phyloP scores from a whole-genome alignment of 1,140 invertebrate species.

The Musca domestica region DNA sequence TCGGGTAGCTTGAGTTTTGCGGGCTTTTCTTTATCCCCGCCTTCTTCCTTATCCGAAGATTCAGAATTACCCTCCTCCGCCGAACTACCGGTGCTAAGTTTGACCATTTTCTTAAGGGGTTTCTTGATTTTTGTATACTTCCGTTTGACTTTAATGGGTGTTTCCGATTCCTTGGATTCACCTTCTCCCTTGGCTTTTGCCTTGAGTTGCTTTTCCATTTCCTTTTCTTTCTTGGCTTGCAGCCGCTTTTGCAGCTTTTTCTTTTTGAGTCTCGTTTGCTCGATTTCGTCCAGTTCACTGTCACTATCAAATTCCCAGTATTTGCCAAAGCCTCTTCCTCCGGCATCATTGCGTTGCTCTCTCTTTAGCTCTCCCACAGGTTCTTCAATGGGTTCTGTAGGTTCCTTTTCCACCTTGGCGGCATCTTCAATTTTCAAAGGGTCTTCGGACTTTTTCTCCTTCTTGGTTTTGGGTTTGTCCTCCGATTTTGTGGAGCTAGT shows the following conservation, averaged over 20 bases:
- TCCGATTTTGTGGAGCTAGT: not conserved
- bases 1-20: constrained; percentile 28
- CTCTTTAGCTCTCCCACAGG: constrained; percentile 55
- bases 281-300: constrained; percentile 52
- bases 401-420: constrained; percentile 53
- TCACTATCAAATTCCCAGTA: constrained; percentile 73
- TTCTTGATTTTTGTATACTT: constrained; percentile 27
- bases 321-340: constrained; percentile 71
- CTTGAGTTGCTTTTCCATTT: constrained; percentile 6
- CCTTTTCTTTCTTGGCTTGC: constrained; percentile 30
- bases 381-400: constrained; percentile 31
- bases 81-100: constrained; percentile 52
- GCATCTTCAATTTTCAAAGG: constrained; percentile 1
- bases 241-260: constrained; percentile 39
- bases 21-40: constrained; percentile 17
- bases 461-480: constrained; percentile 11
- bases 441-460: not conserved
- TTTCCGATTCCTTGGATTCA: constrained; percentile 16
- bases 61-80: constrained; percentile 39
- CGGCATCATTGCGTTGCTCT: constrained; percentile 69
- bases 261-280: constrained; percentile 36
- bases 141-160: constrained; percentile 21
- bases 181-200: constrained; percentile 29
- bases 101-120: constrained; percentile 26
- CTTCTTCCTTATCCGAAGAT: constrained; percentile 30